Base-by-base conservation (phyloP, 1,140 invertebrate species). In the Linepithema humile region DNA sequence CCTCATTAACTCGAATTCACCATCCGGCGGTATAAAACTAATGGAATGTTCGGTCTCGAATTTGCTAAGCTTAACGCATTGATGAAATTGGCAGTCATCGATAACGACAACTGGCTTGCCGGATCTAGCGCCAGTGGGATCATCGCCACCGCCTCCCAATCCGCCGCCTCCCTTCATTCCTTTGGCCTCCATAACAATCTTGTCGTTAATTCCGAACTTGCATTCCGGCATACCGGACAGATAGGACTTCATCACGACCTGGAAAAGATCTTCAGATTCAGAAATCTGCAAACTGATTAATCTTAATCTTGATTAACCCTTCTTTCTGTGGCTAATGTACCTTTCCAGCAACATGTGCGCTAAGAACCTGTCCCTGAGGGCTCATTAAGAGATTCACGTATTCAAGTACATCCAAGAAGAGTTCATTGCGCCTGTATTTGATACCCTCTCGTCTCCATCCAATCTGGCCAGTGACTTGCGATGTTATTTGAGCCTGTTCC, bases 41-140 rank as follows among this genome's bases (percentile, higher is more conserved):
- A 99, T 99, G 91, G 98, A 99, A 95, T 99, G 99, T 94, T 99
- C 99, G 0, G 99, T 99, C 95, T 99, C 99, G 95, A 99, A 99
- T 96, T 99, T 99, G 91, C 98, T 99, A 43, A 99, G 95, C 94
- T 99, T 99, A 9, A 99, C 99, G 94, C 99, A 99, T 94, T 99
- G 99, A 95, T 99, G 99, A 95, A 99, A 99, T 95, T 99, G 99
- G 92, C 99, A 99, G 95, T 99, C 99, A 92, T 99, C 99, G 87
- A 99, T 99, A 10, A 99, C 99, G 74, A 99, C 99, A 15, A 99
- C 98, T 0, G 98, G 98, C 94, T 99, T 99, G 55, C 98, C 98
- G 35, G 97, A 97, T 73, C 98, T 95, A 10, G 97, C 96, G 20
- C 97, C 96, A 90, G 99, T 98, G 82, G 96, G 96, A 93, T 99